These are phyloP conservation scores for Anticlea derivata DNA, from an alignment of 2,888 invertebrate genomes.

Conservation along the genomic window DNA sequence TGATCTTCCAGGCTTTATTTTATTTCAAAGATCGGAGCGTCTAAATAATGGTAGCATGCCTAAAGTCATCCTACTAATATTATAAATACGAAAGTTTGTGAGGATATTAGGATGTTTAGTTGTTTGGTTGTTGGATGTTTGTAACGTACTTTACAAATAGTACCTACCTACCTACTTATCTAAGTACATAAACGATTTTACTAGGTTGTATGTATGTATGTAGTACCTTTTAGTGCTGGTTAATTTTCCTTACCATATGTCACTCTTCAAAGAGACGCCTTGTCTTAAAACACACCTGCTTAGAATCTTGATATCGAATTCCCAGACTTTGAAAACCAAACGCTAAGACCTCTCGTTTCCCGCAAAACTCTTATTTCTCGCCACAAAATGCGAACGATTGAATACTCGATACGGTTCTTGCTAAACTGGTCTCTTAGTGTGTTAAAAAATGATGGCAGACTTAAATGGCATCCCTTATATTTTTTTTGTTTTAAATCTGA, in stretches of 20 bases:
- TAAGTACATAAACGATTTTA: too few relatives aligned
- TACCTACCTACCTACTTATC: too few relatives aligned
- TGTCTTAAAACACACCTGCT: conserved; percentile 77
- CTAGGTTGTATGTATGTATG: too few relatives aligned
- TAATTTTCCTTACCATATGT: conserved; percentile 46
- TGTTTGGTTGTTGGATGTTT: too few relatives aligned
- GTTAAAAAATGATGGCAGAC: conserved; percentile 55
- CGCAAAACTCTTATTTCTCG: conserved; percentile 48
- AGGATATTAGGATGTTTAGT: too few relatives aligned
- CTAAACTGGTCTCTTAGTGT: conserved; percentile 45
- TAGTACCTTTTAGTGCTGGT: too few relatives aligned
- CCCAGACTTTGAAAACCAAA: conserved; percentile 66
- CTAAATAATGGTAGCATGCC: too few relatives aligned
- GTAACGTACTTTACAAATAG: too few relatives aligned
- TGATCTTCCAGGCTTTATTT: too few relatives aligned
- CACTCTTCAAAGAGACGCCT: conserved; percentile 57
- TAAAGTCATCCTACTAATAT: too few relatives aligned
- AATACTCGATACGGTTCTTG: conserved; percentile 46
- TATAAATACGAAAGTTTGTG: too few relatives aligned
- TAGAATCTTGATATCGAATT: conserved; percentile 76
- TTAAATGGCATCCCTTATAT: conserved; percentile 45
- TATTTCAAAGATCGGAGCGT: too few relatives aligned
- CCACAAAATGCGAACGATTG: conserved; percentile 33
- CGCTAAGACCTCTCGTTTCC: conserved; percentile 53
- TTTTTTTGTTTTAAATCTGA: conserved; percentile 42